A percentile compares a stretch with the other conserved stretches of the same genome.
Conservation (phyloP, 1,140 invertebrate species). For the Mylabris phalerata region DNA sequence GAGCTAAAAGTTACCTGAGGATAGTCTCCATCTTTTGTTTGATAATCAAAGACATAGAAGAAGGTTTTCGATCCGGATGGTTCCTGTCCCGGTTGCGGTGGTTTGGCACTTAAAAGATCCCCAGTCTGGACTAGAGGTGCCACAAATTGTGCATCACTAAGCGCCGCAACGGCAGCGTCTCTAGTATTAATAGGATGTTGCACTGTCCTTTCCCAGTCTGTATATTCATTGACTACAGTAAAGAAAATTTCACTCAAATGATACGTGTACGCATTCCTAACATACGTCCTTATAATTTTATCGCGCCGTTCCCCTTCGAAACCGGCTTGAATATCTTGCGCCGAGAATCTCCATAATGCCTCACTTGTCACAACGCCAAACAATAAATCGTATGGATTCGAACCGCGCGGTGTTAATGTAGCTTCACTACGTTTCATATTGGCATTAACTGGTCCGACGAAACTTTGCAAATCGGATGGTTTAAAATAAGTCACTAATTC, state of each 20-base stretch:
- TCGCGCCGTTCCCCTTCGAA: constrained; percentile 85
- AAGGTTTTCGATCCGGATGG: constrained; percentile 61
- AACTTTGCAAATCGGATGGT: constrained; percentile 59
- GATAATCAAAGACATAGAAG: constrained; percentile 91
- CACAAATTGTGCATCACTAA: constrained; percentile 88
- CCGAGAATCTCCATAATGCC: constrained; percentile 73
- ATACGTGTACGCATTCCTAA: constrained; percentile 87
- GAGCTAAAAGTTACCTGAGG: constrained; percentile 58
- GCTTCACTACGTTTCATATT: constrained; percentile 55
- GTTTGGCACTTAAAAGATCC: constrained; percentile 60
- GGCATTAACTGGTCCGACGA: constrained; percentile 51
- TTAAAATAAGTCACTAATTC: constrained; percentile 63
- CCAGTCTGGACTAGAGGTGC: constrained; percentile 78
- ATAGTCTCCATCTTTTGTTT: constrained; percentile 85
- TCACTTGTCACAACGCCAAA: constrained; percentile 81
- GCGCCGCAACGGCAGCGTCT: constrained; percentile 83
- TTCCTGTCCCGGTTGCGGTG: constrained; percentile 43
- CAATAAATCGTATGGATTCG: constrained; percentile 64
- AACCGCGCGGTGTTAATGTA: constrained; percentile 37
- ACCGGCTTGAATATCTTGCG: constrained; percentile 76
- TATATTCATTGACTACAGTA: constrained; percentile 94
- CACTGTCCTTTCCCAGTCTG: constrained; percentile 90
- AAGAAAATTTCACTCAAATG: constrained; percentile 96
- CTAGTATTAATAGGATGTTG: constrained; percentile 87
- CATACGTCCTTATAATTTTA: constrained; percentile 87